These are phyloP conservation scores for Lepidochrysops patricia DNA, from an alignment of 2,888 invertebrate species.

Conservation along the genomic window DNA sequence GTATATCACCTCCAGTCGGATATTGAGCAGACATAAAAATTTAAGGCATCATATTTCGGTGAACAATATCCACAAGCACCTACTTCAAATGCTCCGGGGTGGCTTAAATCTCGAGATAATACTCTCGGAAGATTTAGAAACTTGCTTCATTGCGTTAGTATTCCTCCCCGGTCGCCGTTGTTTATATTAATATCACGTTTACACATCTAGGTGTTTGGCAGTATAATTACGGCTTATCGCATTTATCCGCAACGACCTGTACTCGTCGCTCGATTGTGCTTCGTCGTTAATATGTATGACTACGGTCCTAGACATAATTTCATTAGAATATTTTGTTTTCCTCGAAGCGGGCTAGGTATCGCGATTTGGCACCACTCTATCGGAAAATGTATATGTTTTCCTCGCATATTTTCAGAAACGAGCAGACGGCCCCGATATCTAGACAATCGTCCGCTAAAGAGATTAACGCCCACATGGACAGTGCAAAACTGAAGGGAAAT, in stretches of 20 bases:
- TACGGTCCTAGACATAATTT: slow-evolving; percentile 1
- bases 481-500: background rate
- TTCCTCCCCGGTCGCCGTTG: slow-evolving; percentile 21
- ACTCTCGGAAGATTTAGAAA: slow-evolving; percentile 14
- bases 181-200: slow-evolving; percentile 27
- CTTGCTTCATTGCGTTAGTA: slow-evolving; percentile 18
- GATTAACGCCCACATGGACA: background rate
- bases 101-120: slow-evolving; percentile 9
- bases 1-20: background rate
- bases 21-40: slow-evolving; percentile 6
- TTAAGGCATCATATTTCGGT: slow-evolving; percentile 3
- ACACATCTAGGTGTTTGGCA: slow-evolving; percentile 22
- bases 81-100: background rate
- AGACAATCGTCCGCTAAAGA: background rate
- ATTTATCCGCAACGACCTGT: slow-evolving; percentile 14
- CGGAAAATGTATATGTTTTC: background rate
- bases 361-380: background rate
- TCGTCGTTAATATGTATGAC: slow-evolving; percentile 7
- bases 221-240: slow-evolving; percentile 23
- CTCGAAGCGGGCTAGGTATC: background rate
- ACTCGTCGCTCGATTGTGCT: slow-evolving; percentile 4
- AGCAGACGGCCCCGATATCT: background rate
- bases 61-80: background rate
- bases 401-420: background rate
- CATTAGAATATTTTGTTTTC: background rate